These are phyloP conservation scores for Euzophera pinguis DNA, from an alignment of 2,888 invertebrate species.

Conservation along the genomic window DNA sequence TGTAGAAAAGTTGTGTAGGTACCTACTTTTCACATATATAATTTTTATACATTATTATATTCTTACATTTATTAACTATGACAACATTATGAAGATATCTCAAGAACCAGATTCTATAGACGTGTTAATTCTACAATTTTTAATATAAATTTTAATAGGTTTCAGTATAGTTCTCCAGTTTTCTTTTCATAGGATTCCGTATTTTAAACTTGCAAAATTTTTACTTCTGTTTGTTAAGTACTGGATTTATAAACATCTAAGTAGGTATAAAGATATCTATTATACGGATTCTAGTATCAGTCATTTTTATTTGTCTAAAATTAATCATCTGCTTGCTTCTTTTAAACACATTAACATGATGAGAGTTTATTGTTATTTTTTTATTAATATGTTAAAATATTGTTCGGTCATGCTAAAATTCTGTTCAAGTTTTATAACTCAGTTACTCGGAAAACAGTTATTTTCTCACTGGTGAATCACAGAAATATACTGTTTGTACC, in stretches of 20 bases:
- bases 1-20: conserved; percentile 21
- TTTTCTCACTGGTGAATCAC: conserved; percentile 30
- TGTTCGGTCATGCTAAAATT: not conserved
- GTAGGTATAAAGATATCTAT: conserved; percentile 9
- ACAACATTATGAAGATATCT: conserved; percentile 32
- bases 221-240: not conserved
- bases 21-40: conserved; percentile 18
- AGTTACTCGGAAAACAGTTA: conserved; percentile 1
- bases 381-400: not conserved
- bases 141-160: not conserved
- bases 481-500: conserved; percentile 31
- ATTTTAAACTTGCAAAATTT: not conserved
- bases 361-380: not conserved
- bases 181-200: not conserved
- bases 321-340: not conserved
- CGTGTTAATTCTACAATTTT: conserved; percentile 7
- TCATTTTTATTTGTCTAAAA: conserved; percentile 21
- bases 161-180: not conserved
- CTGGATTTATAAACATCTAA: not conserved
- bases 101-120: conserved; percentile 22
- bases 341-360: not conserved
- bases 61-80: conserved; percentile 30
- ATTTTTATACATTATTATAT: conserved; percentile 17
- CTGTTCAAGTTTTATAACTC: not conserved
- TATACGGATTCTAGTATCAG: conserved; percentile 27